Conservation (phyloP, 2,113 vertebrate genomes). For the Ovis canadensis region DNA sequence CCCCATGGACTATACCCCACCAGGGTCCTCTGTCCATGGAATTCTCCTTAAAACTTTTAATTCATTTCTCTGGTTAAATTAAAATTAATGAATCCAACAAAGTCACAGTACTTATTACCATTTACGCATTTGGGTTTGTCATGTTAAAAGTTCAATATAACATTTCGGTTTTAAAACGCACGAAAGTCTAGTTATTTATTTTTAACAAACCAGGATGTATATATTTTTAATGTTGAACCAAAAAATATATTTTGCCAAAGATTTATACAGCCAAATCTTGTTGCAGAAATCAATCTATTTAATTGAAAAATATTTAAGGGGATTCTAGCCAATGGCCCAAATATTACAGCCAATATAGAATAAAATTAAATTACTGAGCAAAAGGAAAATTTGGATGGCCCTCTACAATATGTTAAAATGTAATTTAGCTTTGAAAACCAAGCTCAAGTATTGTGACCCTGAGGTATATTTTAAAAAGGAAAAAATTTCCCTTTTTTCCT, state of each 20-base stretch:
- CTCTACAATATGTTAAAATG: constrained; percentile 22
- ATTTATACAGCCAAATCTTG: neutral
- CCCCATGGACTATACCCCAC: neutral
- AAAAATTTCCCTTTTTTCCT: neutral
- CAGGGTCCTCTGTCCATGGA: neutral
- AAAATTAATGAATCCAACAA: neutral
- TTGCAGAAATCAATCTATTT: constrained; percentile 32
- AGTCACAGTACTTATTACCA: neutral
- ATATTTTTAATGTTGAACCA: neutral
- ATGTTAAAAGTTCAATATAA: neutral
- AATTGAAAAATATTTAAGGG: constrained; percentile 50
- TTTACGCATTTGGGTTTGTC: neutral
- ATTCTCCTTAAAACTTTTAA: neutral
- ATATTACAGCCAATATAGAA: neutral
- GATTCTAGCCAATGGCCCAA: constrained; percentile 8
- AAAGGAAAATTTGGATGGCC: constrained; percentile 34
- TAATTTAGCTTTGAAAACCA: constrained; percentile 52
- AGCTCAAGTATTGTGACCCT: constrained; percentile 25
- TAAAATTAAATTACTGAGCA: constrained; percentile 30
- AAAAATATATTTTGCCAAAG: neutral
- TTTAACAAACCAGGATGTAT: neutral
- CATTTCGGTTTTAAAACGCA: neutral
- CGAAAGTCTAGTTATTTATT: neutral
- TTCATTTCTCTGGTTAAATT: neutral
- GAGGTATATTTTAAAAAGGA: constrained; percentile 26